Conservation (phyloP, 2,113 vertebrate species). For the Mugil cephalus region DNA sequence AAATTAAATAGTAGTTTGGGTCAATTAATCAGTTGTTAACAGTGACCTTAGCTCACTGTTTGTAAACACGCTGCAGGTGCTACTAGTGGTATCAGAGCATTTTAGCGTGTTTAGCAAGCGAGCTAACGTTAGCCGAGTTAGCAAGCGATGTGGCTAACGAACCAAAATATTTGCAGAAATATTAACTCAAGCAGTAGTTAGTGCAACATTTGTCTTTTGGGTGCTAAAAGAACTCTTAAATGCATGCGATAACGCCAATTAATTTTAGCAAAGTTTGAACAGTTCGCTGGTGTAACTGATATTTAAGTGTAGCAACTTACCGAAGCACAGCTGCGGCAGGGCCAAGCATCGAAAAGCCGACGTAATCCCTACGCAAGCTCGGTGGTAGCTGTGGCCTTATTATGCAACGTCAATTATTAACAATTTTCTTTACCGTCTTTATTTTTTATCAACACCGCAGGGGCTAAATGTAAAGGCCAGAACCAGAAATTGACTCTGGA, state of each 20-base stretch:
- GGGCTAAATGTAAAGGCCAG: constrained; percentile 4
- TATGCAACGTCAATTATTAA: constrained; percentile 68
- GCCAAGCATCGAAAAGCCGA: constrained; percentile 62
- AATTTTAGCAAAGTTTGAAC: not conserved
- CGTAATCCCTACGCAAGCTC: constrained; percentile 73
- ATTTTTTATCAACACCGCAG: constrained; percentile 48
- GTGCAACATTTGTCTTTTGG: not conserved
- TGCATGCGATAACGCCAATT: not conserved
- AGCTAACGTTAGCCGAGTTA: constrained; percentile 56
- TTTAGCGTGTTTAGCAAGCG: constrained; percentile 31
- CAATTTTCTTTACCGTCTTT: constrained; percentile 63
- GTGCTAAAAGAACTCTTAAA: not conserved
- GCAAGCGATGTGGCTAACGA: constrained; percentile 27
- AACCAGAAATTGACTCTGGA: constrained; percentile 16
- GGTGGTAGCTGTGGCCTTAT: constrained; percentile 78
- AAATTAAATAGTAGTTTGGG: not conserved
- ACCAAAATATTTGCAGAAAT: not conserved
- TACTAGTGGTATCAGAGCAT: constrained; percentile 22
- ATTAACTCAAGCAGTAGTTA: constrained; percentile 4
- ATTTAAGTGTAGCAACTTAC: constrained; percentile 68
- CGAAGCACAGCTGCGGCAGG: constrained; percentile 54
- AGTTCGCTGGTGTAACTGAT: not conserved
- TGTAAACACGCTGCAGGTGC: constrained; percentile 65
- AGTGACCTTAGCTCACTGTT: constrained; percentile 29
- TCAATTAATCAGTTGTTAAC: not conserved